A percentile compares a stretch with the other conserved stretches of the same genome.
Conservation (phyloP, 2,888 invertebrate species). For the Brachyptera risi region DNA sequence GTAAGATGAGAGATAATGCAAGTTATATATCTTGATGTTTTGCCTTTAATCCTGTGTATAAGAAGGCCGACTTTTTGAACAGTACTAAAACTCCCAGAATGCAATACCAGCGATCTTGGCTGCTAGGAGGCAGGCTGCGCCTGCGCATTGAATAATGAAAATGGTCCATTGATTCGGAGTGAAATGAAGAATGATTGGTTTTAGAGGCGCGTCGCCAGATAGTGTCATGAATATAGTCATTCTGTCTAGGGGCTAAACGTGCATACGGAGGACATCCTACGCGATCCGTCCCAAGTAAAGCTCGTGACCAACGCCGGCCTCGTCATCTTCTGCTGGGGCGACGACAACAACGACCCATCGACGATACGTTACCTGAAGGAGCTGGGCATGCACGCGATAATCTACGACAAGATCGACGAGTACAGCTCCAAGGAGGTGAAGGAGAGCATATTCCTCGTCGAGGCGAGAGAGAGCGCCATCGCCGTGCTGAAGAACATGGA, state of each 20-base stretch:
- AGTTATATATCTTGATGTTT: too few relatives aligned
- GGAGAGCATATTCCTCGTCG: constrained; percentile 78
- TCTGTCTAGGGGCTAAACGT: constrained; percentile 73
- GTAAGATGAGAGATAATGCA: too few relatives aligned
- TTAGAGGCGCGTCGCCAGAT: too few relatives aligned
- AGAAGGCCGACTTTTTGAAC: too few relatives aligned
- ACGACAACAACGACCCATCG: constrained; percentile 85
- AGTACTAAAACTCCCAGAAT: too few relatives aligned
- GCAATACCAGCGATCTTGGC: too few relatives aligned
- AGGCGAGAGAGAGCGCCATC: constrained; percentile 59
- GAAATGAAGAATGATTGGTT: background rate
- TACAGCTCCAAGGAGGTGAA: constrained; percentile 66
- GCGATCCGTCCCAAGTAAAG: constrained; percentile 77
- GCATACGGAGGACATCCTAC: constrained; percentile 85
- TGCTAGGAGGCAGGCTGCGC: too few relatives aligned
- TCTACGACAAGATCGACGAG: constrained; percentile 89
- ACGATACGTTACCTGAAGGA: constrained; percentile 82
- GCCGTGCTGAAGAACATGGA: background rate
- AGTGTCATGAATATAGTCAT: too few relatives aligned
- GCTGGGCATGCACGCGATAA: constrained; percentile 90
- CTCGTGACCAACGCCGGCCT: constrained; percentile 75
- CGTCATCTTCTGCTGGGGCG: constrained; percentile 96
- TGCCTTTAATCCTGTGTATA: too few relatives aligned
- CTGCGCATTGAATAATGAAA: too few relatives aligned
- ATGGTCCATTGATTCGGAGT: background rate